phyloP scores from a whole-genome alignment of 2,888 invertebrate genomes.

The Cataglyphis altisquamis region DNA sequence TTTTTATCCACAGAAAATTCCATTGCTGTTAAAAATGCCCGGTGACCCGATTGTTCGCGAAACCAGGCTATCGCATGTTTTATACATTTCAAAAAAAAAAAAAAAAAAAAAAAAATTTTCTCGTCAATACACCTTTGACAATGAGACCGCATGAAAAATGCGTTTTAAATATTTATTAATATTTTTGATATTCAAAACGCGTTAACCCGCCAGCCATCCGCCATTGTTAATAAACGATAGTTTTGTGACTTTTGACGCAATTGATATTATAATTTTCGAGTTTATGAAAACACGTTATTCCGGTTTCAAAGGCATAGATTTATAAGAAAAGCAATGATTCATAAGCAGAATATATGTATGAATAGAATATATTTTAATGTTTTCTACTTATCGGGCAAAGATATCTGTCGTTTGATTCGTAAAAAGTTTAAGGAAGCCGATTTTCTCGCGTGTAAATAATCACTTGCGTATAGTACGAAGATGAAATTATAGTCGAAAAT shows the following conservation, averaged over 20 bases:
- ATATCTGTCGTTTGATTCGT: neutral
- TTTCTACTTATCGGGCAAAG: neutral
- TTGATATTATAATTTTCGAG: neutral
- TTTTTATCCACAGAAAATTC: slow-evolving; percentile 31
- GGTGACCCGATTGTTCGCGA: neutral
- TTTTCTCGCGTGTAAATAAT: neutral
- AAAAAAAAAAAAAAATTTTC: neutral
- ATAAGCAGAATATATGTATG: too few species aligned
- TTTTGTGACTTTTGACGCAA: neutral
- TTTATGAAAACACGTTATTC: neutral
- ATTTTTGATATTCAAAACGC: neutral
- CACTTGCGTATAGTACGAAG: neutral
- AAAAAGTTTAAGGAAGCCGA: neutral
- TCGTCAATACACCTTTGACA: neutral
- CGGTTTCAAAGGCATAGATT: neutral
- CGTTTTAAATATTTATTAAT: neutral
- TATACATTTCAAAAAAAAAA: neutral
- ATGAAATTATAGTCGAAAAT: slow-evolving; percentile 5
- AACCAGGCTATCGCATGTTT: neutral
- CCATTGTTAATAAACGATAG: neutral
- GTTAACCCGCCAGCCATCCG: neutral
- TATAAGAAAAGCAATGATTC: neutral
- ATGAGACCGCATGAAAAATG: neutral
- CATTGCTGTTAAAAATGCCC: slow-evolving; percentile 17
- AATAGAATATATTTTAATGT: neutral